Conservation (phyloP, 2,888 invertebrate genomes). For the Drosophila mimica region DNA sequence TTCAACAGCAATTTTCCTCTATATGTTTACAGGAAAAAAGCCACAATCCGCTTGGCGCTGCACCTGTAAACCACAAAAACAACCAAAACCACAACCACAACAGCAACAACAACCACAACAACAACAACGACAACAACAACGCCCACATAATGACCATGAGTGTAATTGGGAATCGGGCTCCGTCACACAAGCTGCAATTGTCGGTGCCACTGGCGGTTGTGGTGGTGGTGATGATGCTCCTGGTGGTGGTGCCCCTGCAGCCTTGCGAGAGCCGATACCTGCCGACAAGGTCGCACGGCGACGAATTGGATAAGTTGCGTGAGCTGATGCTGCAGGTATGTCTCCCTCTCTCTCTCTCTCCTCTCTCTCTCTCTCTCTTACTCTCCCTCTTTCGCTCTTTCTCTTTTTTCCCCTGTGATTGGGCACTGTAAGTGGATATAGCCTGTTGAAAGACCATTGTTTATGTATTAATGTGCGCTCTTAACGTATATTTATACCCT, state of each 20-base stretch:
- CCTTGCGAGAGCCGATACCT: conserved; percentile 85
- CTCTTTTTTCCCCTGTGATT: background rate
- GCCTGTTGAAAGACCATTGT: conserved; percentile 60
- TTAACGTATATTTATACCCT: conserved; percentile 28
- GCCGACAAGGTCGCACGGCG: conserved; percentile 86
- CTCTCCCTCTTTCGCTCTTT: conserved; percentile 49
- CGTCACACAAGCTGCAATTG: conserved; percentile 27
- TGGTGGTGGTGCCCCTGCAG: conserved; percentile 76
- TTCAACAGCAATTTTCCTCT: conserved; percentile 28
- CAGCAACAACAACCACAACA: conserved; percentile 10
- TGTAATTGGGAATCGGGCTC: conserved; percentile 50
- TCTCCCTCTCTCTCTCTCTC: conserved; percentile 1
- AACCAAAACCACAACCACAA: conserved; percentile 8
- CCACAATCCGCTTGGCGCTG: conserved; percentile 9
- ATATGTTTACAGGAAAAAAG: conserved; percentile 27
- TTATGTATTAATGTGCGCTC: conserved; percentile 28
- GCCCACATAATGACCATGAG: conserved; percentile 57
- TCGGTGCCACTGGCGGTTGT: conserved; percentile 63
- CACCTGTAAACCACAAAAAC: conserved; percentile 37
- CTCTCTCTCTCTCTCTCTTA: conserved; percentile 35
- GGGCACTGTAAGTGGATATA: conserved; percentile 47
- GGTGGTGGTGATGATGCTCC: conserved; percentile 68
- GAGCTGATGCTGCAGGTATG: conserved; percentile 87
- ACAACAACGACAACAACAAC: conserved; percentile 39
- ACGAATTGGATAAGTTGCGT: conserved; percentile 86